phyloP scores from a whole-genome alignment of 2,113 vertebrate genomes.

The Hyperopisus bebe region DNA sequence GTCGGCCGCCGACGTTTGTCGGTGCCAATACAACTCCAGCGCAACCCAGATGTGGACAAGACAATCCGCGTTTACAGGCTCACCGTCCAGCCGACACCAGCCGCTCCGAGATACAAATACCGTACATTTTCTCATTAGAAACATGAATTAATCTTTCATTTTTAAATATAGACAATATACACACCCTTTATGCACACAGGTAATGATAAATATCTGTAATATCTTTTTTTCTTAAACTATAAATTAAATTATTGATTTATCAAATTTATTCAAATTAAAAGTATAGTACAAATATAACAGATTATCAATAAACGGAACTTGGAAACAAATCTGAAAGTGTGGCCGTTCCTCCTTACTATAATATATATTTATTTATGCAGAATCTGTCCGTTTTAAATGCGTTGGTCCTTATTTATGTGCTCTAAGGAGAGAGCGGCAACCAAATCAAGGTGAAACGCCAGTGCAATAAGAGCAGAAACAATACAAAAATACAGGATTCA shows the following conservation, averaged over 20 bases:
- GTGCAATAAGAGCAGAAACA: not conserved
- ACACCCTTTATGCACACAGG: slow-evolving; percentile 64
- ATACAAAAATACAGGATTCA: not conserved
- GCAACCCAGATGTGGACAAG: not conserved
- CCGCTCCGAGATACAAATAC: slow-evolving; percentile 15
- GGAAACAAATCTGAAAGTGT: slow-evolving; percentile 69
- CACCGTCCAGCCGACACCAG: not conserved
- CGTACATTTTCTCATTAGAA: slow-evolving; percentile 22
- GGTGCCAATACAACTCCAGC: not conserved
- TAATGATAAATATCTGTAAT: slow-evolving; percentile 58
- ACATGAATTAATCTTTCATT: slow-evolving; percentile 9
- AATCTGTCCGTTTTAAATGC: not conserved
- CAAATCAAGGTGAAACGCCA: not conserved
- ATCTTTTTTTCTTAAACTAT: slow-evolving; percentile 57
- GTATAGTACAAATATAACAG: slow-evolving; percentile 70
- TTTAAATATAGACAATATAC: slow-evolving; percentile 65
- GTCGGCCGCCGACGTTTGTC: not conserved
- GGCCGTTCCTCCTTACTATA: slow-evolving; percentile 18
- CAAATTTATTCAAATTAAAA: slow-evolving; percentile 66
- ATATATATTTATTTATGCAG: not conserved
- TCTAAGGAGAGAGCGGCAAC: not conserved
- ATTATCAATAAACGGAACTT: slow-evolving; percentile 49
- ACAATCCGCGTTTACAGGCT: not conserved
- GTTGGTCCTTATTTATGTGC: slow-evolving; percentile 20
- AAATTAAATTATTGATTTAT: slow-evolving; percentile 62